phyloP scores from a whole-genome alignment of 2,888 invertebrate genomes.

The Therioaphis trifolii region DNA sequence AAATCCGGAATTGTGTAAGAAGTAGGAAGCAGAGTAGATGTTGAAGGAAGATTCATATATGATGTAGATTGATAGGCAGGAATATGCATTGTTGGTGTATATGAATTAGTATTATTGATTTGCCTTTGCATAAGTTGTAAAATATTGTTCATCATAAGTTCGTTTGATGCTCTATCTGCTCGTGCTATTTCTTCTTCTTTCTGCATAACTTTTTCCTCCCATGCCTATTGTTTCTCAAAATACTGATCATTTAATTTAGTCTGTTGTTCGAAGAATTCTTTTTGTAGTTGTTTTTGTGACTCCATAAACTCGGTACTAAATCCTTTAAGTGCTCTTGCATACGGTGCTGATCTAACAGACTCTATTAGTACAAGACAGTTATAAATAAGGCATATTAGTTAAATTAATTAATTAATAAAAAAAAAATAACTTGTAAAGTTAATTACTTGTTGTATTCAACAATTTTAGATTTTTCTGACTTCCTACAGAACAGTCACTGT shows the following conservation, averaged over 20 bases:
- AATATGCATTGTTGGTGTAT: too few species aligned
- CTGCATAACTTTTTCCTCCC: constrained; percentile 11
- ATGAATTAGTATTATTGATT: too few species aligned
- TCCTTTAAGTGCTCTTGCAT: constrained; percentile 9
- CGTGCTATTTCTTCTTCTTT: constrained; percentile 9
- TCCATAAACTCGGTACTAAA: constrained; percentile 6
- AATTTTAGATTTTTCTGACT: background rate
- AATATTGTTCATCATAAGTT: too few species aligned
- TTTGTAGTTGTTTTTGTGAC: background rate
- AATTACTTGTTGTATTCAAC: constrained; percentile 8
- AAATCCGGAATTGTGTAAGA: too few species aligned
- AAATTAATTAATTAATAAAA: constrained; percentile 3
- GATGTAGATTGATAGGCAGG: too few species aligned
- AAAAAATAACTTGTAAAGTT: too few species aligned
- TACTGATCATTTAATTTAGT: background rate
- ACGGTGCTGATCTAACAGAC: constrained; percentile 9
- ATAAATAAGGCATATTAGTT: background rate
- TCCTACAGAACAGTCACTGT: background rate
- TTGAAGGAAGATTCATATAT: too few species aligned
- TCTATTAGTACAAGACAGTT: constrained; percentile 8
- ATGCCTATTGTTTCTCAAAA: constrained; percentile 14
- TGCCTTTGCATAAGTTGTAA: too few species aligned
- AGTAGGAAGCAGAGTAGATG: too few species aligned
- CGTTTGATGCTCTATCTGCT: too few species aligned
- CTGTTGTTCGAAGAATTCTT: background rate